Evolutionary conservation across 1,140 invertebrate genomes (phyloP), one percentile per base, ranked within the genome.

Genomic region (Protaetia brevitarsis): DNA sequence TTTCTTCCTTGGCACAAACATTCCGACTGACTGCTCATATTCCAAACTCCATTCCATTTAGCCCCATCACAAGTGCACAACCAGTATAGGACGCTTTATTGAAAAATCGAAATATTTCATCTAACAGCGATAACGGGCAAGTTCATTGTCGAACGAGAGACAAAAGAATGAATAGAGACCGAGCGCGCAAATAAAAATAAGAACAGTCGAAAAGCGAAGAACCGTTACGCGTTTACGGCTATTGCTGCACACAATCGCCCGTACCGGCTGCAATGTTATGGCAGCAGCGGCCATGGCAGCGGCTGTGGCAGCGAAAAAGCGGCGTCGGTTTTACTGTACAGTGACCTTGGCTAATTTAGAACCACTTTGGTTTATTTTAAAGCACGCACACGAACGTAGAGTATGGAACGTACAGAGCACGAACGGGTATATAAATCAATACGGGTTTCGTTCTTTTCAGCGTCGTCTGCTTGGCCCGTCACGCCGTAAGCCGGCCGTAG

Each of bases 291-390:
- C n/a, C n/a, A n/a, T n/a, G n/a, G n/a, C n/a, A n/a, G 10, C 19
- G 41, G 19, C 41, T 51, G 41, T 8, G 26, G 16, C 19, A 10
- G 41, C 41, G 19, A 51, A 51, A 21, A 16, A 51, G 41, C 41
- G 16, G 16, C 41, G 41, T 26, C 21, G 13, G 16, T 51, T 51
- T 13, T 21, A 23, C 41, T 51, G 41, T 26, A 51, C 19, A 19
- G 41, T 51, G 41, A 51, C 41, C 41, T 51, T 51, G 41, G 19
- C 41, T 51, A 51, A 51, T 51, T 51, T 51, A 51, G 41, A 51
- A 51, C 41, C 41, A 26, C 41, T 51, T 51, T 51, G 41, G 41
- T 26, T 51, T 51, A 51, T 51, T 51, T 51, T 51, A 51, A 51
- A 51, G 41, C 19, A 19, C 41, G 19, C 19, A 51, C 19, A 26